phyloP scores from a whole-genome alignment of 2,888 invertebrate genomes.

The Pandemis heparana region DNA sequence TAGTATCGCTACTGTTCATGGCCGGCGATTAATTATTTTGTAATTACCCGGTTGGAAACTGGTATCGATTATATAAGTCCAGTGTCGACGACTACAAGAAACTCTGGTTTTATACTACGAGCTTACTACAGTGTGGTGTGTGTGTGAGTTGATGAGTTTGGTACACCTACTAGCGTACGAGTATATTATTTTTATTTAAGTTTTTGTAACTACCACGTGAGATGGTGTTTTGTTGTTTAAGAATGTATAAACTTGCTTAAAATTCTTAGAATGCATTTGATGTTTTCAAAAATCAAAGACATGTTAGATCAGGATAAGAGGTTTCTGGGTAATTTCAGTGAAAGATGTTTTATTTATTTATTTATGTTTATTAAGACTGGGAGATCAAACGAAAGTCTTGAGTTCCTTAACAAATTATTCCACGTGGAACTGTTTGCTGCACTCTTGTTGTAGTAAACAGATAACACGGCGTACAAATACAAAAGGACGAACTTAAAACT shows the following conservation, averaged over 20 bases:
- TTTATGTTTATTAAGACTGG: conserved; percentile 73
- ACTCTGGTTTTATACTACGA: conserved; percentile 21
- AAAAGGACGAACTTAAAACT: conserved; percentile 47
- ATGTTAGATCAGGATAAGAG: background rate
- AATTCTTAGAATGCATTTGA: no score
- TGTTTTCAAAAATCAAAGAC: no score
- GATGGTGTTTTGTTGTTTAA: background rate
- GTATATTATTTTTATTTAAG: conserved; percentile 1
- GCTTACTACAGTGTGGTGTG: background rate
- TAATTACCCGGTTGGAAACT: conserved; percentile 33
- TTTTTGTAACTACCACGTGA: background rate
- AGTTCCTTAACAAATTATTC: conserved; percentile 63
- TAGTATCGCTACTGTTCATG: conserved; percentile 28
- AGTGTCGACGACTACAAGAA: conserved; percentile 9
- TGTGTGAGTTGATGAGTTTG: conserved; percentile 22
- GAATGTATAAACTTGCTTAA: no score
- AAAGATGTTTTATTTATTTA: conserved; percentile 53
- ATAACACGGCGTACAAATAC: conserved; percentile 26
- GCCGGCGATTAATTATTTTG: conserved; percentile 28
- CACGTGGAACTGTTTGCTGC: background rate
- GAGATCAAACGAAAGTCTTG: conserved; percentile 85
- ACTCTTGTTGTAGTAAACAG: background rate
- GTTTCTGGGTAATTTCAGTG: conserved; percentile 32
- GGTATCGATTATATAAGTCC: conserved; percentile 31
- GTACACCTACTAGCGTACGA: no score